phyloP scores from a whole-genome alignment of 2,888 invertebrate genomes.

The Sympetrum striolatum region DNA sequence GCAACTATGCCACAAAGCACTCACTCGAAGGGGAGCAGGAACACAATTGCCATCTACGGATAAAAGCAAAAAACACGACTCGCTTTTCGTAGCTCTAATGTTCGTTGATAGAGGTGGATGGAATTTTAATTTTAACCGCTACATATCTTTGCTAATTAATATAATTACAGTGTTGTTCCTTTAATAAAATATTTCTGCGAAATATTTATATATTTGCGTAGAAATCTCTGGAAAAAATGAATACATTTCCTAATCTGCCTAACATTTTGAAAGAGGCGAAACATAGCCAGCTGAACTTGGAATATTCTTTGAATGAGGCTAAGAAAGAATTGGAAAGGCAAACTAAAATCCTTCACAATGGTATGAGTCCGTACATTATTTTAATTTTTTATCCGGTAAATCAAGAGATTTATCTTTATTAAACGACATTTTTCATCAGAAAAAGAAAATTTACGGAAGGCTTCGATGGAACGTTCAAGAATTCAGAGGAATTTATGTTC shows the following conservation, averaged over 20 bases:
- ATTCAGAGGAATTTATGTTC: background rate
- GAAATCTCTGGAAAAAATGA: background rate
- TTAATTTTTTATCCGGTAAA: background rate
- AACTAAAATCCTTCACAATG: background rate
- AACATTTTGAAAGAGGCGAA: background rate
- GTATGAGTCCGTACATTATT: background rate
- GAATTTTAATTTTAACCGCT: background rate
- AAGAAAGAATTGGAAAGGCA: background rate
- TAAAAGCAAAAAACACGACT: background rate
- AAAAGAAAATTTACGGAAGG: background rate
- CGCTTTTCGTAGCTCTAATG: background rate
- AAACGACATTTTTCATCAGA: background rate
- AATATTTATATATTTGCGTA: background rate
- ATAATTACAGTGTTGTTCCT: background rate
- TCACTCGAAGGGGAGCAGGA: background rate
- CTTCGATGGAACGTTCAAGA: background rate
- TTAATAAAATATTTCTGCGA: no score
- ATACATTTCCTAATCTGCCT: background rate
- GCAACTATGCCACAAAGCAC: constrained; percentile 19
- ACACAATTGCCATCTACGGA: constrained; percentile 34
- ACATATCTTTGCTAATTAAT: background rate
- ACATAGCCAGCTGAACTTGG: background rate
- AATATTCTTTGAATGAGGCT: background rate
- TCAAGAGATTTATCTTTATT: no score
- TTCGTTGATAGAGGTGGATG: background rate